Evolutionary conservation across 2,888 invertebrate species (phyloP), one percentile per base, ranked within the genome.

Genomic region (Drosophila subsilvestris): DNA sequence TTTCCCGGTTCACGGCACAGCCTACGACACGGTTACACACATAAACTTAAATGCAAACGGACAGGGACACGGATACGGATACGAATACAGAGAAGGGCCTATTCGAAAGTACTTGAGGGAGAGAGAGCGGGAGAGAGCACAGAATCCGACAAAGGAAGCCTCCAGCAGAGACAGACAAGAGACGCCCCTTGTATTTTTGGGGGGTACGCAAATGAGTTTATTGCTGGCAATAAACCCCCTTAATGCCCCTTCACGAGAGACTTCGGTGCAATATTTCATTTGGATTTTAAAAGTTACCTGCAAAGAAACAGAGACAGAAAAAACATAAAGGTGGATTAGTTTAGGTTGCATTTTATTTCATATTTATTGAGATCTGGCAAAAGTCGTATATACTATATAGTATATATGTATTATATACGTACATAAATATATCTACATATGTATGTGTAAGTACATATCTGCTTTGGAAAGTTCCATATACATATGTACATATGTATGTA

Each of bases 221-320:
- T 63, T 66, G 65, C 65, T 54, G 65, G 63, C 65, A 66, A 63
- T 66, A 66, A 66, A 63, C 63, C 12, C 54, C 54, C 54, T 25
- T 66, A 66, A 66, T 66, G 65, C 65, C 63, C 65, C 65, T 66
- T 63, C 65, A 55, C 63, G 63, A 63, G 65, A 63, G 65, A 54
- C 65, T 63, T 63, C 63, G 63, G 49, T 66, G 65, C 63, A 66
- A 63, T 66, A 63, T 66, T 63, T 66, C 65, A 66, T 63, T 63
- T 66, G 65, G 55, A 65, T 67, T 67, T 54, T 55, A 67, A 65
- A 65, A 55, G 66, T 67, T 67, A 67, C 66, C 66, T 67, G 50
- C 27, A 67, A 67, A 65, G 55, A 67, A 48, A 66, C 65, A 65
- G 54, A 55, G 12, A 29, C 5, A 37, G 20, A 63, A 32, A 49